Evolutionary conservation across 2,797 vertebrate species (phyloP), one percentile per base, ranked within the genome.

Genomic region (Synaphobranchus kaupii): DNA sequence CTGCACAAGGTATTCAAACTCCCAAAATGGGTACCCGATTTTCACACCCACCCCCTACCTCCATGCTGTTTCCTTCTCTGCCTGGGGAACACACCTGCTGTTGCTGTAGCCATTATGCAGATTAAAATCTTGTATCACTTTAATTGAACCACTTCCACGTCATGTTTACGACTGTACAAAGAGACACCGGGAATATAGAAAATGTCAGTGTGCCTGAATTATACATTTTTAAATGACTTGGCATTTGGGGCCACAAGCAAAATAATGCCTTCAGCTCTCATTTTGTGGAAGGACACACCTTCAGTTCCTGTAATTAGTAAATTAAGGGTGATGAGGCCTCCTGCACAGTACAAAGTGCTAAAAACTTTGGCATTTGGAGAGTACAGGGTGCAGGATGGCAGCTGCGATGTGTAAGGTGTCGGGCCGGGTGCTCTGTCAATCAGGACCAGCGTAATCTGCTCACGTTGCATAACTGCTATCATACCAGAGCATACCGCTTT

Each of bases 231-330:
- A 85, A 48, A 28, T 58, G 66, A 63, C 28, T 71, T 85, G 84
- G 63, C 63, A 85, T 68, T 68, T 85, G 84, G 58, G 84, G 58
- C 84, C 84, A 68, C 25, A 17, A 25, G 84, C 63, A 85, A 68
- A 85, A 71, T 73, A 71, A 17, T 50, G 60, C 34, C 48, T 66
- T 66, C 39, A 52, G 78, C 84, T 71, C 50, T 52, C 84, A 50
- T 71, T 25, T 52, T 71, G 22, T 73, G 44, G 71, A n/a, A 73
- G 28, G 48, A 47, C 60, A 28, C 71, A 73, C 71, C 56, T 31
- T 66, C 9, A 60, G 83, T 66, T 39, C 15, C 56, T 84, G 28
- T 84, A 84, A 84, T 84, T 84, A 84, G 28, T 3, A 56, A 44
- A 66, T 66, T 28, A 44, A 44, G 8, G 56, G 34, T 84, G 83